Conservation (phyloP, 2,888 invertebrate species). For the Bembecia ichneumoniformis region DNA sequence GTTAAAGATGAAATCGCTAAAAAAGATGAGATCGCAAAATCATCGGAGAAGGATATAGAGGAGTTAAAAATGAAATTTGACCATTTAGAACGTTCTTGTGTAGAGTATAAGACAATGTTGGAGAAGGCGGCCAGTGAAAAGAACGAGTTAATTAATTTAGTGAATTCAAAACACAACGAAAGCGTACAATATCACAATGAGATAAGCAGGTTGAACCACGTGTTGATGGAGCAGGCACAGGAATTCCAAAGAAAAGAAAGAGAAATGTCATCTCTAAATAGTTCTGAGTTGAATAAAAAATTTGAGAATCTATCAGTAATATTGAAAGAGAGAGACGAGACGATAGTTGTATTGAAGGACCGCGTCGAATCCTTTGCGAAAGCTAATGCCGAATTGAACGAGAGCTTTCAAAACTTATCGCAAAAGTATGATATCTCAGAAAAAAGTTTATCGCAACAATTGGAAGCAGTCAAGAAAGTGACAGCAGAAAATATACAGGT, state of each 20-base stretch:
- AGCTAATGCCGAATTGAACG: slow-evolving; percentile 59
- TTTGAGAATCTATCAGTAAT: slow-evolving; percentile 39
- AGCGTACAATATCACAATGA: slow-evolving; percentile 88
- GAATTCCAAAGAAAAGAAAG: slow-evolving; percentile 51
- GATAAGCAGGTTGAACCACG: slow-evolving; percentile 82
- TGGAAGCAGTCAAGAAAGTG: slow-evolving; percentile 74
- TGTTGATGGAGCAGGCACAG: slow-evolving; percentile 65
- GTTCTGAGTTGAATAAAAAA: slow-evolving; percentile 27
- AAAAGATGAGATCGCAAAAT: slow-evolving; percentile 18
- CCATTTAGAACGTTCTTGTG: slow-evolving; percentile 29
- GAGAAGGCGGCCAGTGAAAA: slow-evolving; percentile 66
- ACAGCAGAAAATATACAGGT: slow-evolving; percentile 75
- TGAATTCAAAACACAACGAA: slow-evolving; percentile 89
- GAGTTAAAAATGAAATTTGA: slow-evolving; percentile 29
- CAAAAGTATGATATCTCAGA: slow-evolving; percentile 80
- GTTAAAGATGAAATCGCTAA: slow-evolving; percentile 15
- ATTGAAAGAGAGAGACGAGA: slow-evolving; percentile 53
- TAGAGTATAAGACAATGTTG: slow-evolving; percentile 36
- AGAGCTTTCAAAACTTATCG: slow-evolving; percentile 72
- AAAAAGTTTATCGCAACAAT: slow-evolving; percentile 77
- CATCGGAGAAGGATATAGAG: slow-evolving; percentile 30
- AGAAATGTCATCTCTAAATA: slow-evolving; percentile 26
- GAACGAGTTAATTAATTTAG: slow-evolving; percentile 77
- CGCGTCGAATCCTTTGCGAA: slow-evolving; percentile 33
- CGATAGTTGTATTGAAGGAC: slow-evolving; percentile 40